Evolutionary conservation across 2,888 invertebrate genomes (phyloP).

Genomic region (Rhorus exstirpatorius): DNA sequence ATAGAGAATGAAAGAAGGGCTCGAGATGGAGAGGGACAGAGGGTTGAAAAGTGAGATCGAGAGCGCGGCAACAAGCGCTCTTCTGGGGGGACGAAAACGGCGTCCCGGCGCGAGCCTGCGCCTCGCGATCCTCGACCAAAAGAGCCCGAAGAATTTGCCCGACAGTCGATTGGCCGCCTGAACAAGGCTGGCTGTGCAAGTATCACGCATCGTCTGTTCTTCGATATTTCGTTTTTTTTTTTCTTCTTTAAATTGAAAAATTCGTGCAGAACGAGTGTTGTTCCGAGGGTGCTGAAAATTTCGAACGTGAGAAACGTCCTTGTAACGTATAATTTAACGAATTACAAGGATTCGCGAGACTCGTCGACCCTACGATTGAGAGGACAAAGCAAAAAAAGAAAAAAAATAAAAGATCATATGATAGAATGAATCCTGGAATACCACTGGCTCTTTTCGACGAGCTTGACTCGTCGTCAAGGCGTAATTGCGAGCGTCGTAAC

Average conservation of each 20-base stretch:
- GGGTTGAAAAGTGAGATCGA: constrained; percentile 38
- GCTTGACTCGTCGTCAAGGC: constrained; percentile 59
- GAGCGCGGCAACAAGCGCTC: constrained; percentile 59
- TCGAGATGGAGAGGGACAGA: constrained; percentile 31
- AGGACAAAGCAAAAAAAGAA: not conserved
- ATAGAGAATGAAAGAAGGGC: constrained; percentile 13
- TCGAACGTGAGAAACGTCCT: not conserved
- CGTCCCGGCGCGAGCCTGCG: constrained; percentile 78
- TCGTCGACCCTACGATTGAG: not conserved
- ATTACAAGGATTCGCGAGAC: not conserved
- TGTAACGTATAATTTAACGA: not conserved
- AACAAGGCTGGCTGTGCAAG: constrained; percentile 66
- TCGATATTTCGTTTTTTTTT: constrained; percentile 5
- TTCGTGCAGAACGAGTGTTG: no score
- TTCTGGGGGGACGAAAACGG: constrained; percentile 65
- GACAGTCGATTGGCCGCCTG: constrained; percentile 80
- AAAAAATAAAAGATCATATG: not conserved
- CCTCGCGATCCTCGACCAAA: constrained; percentile 63
- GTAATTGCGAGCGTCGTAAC: constrained; percentile 59
- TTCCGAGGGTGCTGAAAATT: not conserved
- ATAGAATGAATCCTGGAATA: constrained; percentile 65
- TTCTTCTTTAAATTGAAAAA: not conserved
- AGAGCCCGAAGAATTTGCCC: constrained; percentile 71
- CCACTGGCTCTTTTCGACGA: constrained; percentile 67
- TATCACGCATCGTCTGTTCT: not conserved